A percentile compares a stretch with the other conserved stretches of the same genome.
Conservation (phyloP, 2,888 invertebrate genomes). For the Neoascia interrupta region DNA sequence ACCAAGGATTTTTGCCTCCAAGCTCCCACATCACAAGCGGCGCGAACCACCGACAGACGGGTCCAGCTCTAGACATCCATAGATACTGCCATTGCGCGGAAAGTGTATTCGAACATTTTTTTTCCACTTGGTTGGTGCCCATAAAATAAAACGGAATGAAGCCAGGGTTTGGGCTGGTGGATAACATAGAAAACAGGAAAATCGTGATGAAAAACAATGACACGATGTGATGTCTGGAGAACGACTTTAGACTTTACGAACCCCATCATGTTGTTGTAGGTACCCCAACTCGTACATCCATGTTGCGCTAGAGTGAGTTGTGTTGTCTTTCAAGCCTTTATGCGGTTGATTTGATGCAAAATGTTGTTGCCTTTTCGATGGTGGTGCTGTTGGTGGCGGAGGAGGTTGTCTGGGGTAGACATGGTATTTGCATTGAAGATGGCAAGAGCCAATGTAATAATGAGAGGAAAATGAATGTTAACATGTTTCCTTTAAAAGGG, state of each 20-base stretch:
- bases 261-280: slow-evolving; percentile 50
- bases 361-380: neutral
- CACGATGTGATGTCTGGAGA: slow-evolving; percentile 67
- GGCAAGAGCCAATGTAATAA: slow-evolving; percentile 32
- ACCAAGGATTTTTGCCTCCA: slow-evolving; percentile 47
- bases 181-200: slow-evolving; percentile 52
- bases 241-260: slow-evolving; percentile 50
- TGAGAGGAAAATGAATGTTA: slow-evolving; percentile 59
- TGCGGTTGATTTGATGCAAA: slow-evolving; percentile 57
- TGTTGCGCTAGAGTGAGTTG: slow-evolving; percentile 7
- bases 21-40: slow-evolving; percentile 15
- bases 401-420: neutral
- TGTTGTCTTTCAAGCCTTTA: slow-evolving; percentile 25
- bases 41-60: too few relatives aligned
- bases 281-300: slow-evolving; percentile 12
- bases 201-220: slow-evolving; percentile 69
- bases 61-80: too few relatives aligned
- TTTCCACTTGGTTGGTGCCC: slow-evolving; percentile 1
- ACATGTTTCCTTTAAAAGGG: slow-evolving; percentile 40
- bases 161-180: neutral
- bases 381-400: neutral
- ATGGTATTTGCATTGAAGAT: neutral
- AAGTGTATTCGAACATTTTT: slow-evolving; percentile 8
- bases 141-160: slow-evolving; percentile 35
- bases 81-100: neutral